These are phyloP conservation scores for Blomia tropicalis DNA, from an alignment of 2,888 invertebrate species.

Conservation along the genomic window DNA sequence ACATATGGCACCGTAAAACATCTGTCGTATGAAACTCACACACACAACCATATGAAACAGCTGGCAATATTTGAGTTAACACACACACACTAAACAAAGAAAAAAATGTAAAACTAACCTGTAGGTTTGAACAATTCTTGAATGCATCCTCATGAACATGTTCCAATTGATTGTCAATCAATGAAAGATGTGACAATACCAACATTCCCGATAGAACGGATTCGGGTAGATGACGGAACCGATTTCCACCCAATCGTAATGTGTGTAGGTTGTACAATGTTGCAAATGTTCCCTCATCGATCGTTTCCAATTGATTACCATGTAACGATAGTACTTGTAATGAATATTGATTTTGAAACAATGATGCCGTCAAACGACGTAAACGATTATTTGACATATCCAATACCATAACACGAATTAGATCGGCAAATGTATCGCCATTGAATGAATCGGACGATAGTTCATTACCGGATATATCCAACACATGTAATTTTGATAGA, in stretches of 20 bases:
- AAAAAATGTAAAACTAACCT: too few relatives aligned
- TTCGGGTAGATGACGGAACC: conserved; percentile 63
- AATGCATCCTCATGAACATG: conserved; percentile 73
- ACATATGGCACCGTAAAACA: too few relatives aligned
- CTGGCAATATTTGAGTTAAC: too few relatives aligned
- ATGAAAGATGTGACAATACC: conserved; percentile 62
- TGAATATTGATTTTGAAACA: conserved; percentile 69
- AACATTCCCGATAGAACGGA: conserved; percentile 72
- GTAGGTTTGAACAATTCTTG: conserved; percentile 70
- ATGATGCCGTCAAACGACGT: conserved; percentile 58
- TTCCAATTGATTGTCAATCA: conserved; percentile 68
- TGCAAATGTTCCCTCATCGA: conserved; percentile 70
- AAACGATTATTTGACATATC: conserved; percentile 69
- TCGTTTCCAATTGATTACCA: conserved; percentile 62
- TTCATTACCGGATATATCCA: conserved; percentile 51
- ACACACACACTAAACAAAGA: too few relatives aligned
- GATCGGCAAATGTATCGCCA: conserved; percentile 65
- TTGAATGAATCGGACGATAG: conserved; percentile 70
- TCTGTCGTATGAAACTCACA: not conserved
- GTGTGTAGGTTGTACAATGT: conserved; percentile 84
- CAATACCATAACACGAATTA: conserved; percentile 68
- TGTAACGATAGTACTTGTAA: conserved; percentile 68
- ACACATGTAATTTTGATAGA: conserved; percentile 40
- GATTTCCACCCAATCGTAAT: conserved; percentile 66
- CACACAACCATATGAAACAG: too few relatives aligned